Conservation (phyloP, 92 coral and sea anemone genomes). For the Epizoanthus illoricatus region DNA sequence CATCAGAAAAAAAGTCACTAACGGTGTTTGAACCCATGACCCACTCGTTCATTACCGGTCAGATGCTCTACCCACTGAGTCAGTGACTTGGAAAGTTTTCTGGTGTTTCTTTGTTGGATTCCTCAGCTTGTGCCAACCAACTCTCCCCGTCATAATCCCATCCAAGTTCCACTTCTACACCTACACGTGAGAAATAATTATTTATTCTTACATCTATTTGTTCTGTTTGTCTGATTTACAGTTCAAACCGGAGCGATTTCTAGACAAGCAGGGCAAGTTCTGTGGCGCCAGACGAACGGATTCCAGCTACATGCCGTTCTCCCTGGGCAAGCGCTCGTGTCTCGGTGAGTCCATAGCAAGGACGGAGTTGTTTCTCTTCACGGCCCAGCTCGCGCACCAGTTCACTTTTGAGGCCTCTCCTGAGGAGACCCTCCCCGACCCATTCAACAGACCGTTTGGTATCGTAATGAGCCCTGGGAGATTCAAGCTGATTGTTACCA, state of each 20-base stretch:
- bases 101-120: too few relatives aligned
- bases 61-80: too few relatives aligned
- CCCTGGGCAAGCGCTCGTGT: slow-evolving; percentile 38
- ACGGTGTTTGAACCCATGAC: too few relatives aligned
- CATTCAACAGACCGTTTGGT: slow-evolving; percentile 16
- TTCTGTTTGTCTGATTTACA: neutral
- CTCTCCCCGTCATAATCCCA: too few relatives aligned
- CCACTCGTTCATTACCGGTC: too few relatives aligned
- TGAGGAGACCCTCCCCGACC: slow-evolving; percentile 9
- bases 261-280: slow-evolving; percentile 32
- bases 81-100: too few relatives aligned
- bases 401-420: slow-evolving; percentile 15
- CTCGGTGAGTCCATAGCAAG: slow-evolving; percentile 38
- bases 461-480: slow-evolving; percentile 25
- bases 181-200: too few relatives aligned
- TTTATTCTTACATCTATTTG: too few relatives aligned
- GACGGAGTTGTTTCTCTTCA: slow-evolving; percentile 39
- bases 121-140: too few relatives aligned
- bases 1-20: too few relatives aligned
- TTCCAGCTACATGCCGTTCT: slow-evolving; percentile 38
- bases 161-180: too few relatives aligned
- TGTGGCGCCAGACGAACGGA: slow-evolving; percentile 24
- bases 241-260: slow-evolving; percentile 35
- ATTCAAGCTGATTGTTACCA: slow-evolving; percentile 11
- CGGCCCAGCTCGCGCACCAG: slow-evolving; percentile 29